Conservation (phyloP, 2,113 vertebrate genomes). For the Myiozetetes cayanensis region DNA sequence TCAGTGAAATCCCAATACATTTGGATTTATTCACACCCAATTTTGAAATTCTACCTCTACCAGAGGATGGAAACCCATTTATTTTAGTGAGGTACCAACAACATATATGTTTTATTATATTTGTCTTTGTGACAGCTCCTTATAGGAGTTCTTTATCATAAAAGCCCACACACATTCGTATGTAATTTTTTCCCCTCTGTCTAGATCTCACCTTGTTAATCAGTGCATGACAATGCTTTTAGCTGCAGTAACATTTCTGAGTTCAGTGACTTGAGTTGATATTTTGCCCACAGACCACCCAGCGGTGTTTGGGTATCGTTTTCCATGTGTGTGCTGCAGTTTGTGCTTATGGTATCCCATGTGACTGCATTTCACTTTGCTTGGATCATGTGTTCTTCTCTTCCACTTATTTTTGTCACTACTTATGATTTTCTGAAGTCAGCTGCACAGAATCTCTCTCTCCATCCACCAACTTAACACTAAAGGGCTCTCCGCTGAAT, state of each 20-base stretch:
- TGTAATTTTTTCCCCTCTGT: rapidly evolving
- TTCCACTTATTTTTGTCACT: neutral
- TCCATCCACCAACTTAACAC: neutral
- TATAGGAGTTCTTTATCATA: neutral
- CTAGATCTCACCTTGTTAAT: neutral
- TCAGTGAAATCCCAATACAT: neutral
- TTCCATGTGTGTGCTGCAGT: neutral
- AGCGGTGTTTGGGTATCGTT: neutral
- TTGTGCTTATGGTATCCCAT: neutral
- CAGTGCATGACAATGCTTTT: neutral
- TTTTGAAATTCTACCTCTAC: neutral
- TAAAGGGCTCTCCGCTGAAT: neutral
- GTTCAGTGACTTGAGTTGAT: neutral
- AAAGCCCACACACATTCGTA: rapidly evolving
- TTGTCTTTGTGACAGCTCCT: neutral
- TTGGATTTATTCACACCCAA: neutral
- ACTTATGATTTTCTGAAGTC: neutral
- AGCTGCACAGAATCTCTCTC: neutral
- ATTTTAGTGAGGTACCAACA: neutral
- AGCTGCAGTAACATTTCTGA: neutral
- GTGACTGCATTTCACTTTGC: neutral
- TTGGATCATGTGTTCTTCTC: neutral
- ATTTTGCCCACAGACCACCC: neutral
- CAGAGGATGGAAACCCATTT: neutral
- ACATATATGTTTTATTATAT: rapidly evolving